Conservation (phyloP, 2,797 vertebrate species). For the Artibeus jamaicensis region DNA sequence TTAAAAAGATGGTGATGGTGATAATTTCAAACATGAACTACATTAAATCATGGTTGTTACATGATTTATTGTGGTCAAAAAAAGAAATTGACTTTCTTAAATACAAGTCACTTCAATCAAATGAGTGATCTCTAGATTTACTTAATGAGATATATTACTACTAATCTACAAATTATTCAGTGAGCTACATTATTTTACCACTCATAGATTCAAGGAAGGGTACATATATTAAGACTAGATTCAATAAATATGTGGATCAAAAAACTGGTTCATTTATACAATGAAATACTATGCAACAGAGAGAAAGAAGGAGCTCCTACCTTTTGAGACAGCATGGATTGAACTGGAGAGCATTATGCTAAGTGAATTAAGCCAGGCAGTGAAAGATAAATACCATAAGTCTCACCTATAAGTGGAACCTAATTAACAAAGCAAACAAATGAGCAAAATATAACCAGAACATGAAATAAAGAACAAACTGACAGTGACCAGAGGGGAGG, state of each 20-base stretch:
- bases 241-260: background rate
- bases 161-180: background rate
- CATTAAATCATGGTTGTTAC: background rate
- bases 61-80: background rate
- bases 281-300: no score
- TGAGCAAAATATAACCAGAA: no score
- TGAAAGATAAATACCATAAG: no score
- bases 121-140: background rate
- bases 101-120: background rate
- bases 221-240: background rate
- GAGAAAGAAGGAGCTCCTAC: no score
- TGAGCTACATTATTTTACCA: background rate
- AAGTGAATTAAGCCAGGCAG: no score
- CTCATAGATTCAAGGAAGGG: background rate
- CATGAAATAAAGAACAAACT: no score
- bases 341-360: no score
- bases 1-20: background rate
- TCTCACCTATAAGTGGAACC: no score
- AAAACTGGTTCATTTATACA: no score
- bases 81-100: slow-evolving; percentile 24
- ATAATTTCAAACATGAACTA: background rate
- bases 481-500: no score
- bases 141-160: background rate
- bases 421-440: no score
- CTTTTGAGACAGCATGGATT: no score